phyloP scores from a whole-genome alignment of 2,888 invertebrate species.

The Horisme vitalbata region DNA sequence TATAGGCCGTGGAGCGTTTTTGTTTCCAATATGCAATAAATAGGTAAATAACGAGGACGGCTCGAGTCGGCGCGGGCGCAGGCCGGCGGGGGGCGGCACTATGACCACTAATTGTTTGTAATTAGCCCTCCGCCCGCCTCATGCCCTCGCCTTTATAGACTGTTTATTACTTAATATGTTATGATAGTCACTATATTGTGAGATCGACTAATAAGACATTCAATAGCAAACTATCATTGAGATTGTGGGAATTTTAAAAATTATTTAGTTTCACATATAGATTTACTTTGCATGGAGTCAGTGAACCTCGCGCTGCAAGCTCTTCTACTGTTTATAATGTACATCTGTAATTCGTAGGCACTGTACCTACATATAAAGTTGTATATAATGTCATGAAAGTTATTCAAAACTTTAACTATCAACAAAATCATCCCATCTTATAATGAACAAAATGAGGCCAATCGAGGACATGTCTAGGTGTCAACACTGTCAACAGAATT shows the following conservation, averaged over 20 bases:
- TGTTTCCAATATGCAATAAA: conserved; percentile 75
- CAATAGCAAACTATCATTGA: conserved; percentile 38
- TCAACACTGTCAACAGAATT: too few species aligned
- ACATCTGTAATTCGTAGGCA: too few species aligned
- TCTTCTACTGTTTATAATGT: too few species aligned
- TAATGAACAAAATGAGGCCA: too few species aligned
- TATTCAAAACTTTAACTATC: too few species aligned
- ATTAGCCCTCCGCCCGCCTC: conserved; percentile 53
- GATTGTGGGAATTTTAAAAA: conserved; percentile 44
- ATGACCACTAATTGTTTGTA: conserved; percentile 72
- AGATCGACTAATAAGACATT: conserved; percentile 40
- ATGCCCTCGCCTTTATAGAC: conserved; percentile 60
- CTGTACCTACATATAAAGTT: too few species aligned
- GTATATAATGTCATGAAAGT: too few species aligned
- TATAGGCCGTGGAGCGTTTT: conserved; percentile 54
- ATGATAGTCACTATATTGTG: conserved; percentile 51
- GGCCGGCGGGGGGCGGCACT: conserved; percentile 53
- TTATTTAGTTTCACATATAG: conserved; percentile 15
- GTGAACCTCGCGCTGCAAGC: too few species aligned
- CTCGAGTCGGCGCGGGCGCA: conserved; percentile 36
- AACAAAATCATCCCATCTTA: too few species aligned
- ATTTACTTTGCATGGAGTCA: background rate
- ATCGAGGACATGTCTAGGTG: too few species aligned
- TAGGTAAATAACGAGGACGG: conserved; percentile 57
- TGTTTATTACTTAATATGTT: conserved; percentile 78